Evolutionary conservation across 37 sponge, comb jelly and placozoan genomes (phyloP).

Genomic region (Chondrilla cf. caribensis): DNA sequence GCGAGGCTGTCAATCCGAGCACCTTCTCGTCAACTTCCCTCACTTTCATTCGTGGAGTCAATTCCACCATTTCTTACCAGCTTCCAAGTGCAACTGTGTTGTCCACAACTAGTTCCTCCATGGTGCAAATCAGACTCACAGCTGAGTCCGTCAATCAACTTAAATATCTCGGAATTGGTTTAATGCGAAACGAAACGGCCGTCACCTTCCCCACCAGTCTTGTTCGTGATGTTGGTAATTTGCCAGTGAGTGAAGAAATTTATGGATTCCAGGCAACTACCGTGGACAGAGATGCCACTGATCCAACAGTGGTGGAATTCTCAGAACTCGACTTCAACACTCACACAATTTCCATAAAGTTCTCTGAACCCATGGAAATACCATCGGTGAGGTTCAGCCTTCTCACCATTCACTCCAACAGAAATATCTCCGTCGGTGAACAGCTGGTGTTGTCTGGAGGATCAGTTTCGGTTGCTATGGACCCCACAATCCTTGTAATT

Average conservation of each 20-base stretch:
- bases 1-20: slow-evolving; percentile 62
- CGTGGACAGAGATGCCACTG: background rate
- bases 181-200: slow-evolving; percentile 35
- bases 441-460: background rate
- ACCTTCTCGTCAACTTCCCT: slow-evolving; percentile 58
- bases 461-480: slow-evolving; percentile 14
- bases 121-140: slow-evolving; percentile 5
- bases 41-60: slow-evolving; percentile 56
- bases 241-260: background rate
- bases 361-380: slow-evolving; percentile 43
- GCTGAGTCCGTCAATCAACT: slow-evolving; percentile 14
- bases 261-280: slow-evolving; percentile 10
- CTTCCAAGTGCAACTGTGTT: slow-evolving; percentile 37
- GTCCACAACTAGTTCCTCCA: slow-evolving; percentile 12
- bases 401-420: slow-evolving; percentile 52
- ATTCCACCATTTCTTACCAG: slow-evolving; percentile 59
- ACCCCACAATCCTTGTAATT: slow-evolving; percentile 45
- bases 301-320: slow-evolving; percentile 16
- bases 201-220: slow-evolving; percentile 61
- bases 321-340: slow-evolving; percentile 1
- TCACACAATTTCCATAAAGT: slow-evolving; percentile 16
- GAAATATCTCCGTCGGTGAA: background rate
- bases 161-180: slow-evolving; percentile 20
- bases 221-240: slow-evolving; percentile 40
- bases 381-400: slow-evolving; percentile 13